Evolutionary conservation across 2,888 invertebrate species (phyloP).

Genomic region (Actias luna): DNA sequence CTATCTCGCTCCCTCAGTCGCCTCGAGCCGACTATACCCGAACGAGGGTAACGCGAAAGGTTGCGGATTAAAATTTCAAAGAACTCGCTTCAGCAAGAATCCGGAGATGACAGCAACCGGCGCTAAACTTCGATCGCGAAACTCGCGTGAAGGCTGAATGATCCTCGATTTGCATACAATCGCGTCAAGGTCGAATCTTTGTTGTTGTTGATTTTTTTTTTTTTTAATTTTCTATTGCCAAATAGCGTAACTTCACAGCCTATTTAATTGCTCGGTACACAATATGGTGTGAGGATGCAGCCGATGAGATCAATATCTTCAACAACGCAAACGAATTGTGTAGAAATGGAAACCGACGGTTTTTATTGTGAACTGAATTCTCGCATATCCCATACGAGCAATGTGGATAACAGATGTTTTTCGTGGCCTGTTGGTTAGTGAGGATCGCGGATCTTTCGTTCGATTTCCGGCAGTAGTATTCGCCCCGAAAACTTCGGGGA

Average conservation of each 20-base stretch:
- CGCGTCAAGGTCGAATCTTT: neutral
- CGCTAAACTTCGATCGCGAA: neutral
- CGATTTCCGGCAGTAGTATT: no score
- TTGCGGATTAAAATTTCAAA: no score
- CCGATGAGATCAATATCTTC: neutral
- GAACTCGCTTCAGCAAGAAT: no score
- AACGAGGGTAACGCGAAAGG: no score
- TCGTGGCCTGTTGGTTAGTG: no score
- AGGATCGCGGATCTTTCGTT: no score
- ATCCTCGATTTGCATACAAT: slow-evolving; percentile 3
- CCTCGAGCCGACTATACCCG: no score
- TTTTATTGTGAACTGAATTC: neutral
- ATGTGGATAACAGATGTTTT: no score
- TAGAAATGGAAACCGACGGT: neutral
- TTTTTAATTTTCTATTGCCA: neutral
- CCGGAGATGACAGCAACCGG: no score
- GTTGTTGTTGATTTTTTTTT: neutral
- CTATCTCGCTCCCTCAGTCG: no score
- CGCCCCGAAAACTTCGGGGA: no score
- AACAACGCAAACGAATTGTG: slow-evolving; percentile 1
- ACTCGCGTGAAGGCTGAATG: neutral
- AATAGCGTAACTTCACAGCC: slow-evolving; percentile 2
- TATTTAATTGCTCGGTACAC: slow-evolving; percentile 2
- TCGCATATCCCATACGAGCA: neutral
- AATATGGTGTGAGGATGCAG: slow-evolving; percentile 3